Conservation (phyloP, 2,113 vertebrate species). For the Puntigrus tetrazona region DNA sequence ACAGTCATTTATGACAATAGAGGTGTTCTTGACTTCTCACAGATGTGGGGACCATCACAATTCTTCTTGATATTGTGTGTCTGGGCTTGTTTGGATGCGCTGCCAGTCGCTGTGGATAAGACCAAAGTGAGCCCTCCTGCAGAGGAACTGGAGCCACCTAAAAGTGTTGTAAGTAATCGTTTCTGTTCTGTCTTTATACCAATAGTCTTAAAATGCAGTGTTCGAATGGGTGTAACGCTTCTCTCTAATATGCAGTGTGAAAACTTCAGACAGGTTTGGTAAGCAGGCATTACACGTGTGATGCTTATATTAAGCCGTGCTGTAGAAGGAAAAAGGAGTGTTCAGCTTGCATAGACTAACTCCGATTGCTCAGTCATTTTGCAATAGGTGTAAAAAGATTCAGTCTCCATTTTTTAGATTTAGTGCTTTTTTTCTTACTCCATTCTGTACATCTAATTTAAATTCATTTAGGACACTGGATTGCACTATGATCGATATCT, state of each 20-base stretch:
- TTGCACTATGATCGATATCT: conserved; percentile 96
- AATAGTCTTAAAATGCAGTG: background rate
- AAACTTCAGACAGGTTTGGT: background rate
- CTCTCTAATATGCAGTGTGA: background rate
- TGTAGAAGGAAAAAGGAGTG: background rate
- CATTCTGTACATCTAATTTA: background rate
- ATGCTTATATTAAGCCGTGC: background rate
- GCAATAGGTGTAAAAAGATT: background rate
- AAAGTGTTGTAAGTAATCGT: conserved; percentile 83
- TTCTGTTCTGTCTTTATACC: background rate
- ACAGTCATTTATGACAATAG: background rate
- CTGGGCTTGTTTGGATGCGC: conserved; percentile 77
- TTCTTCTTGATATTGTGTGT: conserved; percentile 74
- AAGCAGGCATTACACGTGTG: background rate
- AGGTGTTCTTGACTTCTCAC: conserved; percentile 45
- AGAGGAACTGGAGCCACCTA: conserved; percentile 76
- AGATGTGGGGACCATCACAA: conserved; percentile 77
- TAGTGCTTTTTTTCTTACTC: background rate
- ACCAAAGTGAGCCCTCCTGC: conserved; percentile 76
- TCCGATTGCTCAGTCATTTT: background rate
- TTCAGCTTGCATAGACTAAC: background rate
- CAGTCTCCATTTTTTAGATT: too few relatives aligned
- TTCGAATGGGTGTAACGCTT: background rate
- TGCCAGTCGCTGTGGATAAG: conserved; percentile 88
- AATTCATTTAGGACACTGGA: conserved; percentile 82